Percentiles rank a stretch among this genome's conserved stretches.
These are phyloP conservation scores for Gobius niger DNA, from an alignment of 2,113 vertebrate species.

Conservation along the genomic window DNA sequence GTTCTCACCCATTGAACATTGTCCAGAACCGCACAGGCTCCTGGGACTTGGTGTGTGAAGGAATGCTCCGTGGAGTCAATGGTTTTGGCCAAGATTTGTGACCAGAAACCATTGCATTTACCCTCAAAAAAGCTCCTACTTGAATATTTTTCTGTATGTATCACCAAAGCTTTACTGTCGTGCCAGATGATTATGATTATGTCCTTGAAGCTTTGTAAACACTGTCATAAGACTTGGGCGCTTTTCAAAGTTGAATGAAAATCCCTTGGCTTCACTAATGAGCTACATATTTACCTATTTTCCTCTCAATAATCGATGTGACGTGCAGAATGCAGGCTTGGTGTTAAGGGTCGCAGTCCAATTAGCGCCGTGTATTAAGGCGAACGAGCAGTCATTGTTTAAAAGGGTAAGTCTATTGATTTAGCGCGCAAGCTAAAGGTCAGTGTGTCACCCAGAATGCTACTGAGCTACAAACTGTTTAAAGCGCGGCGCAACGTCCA, in stretches of 20 bases:
- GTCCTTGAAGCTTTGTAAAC: not conserved
- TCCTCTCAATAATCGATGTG: not conserved
- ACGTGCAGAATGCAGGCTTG: not conserved
- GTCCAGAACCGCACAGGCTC: not conserved
- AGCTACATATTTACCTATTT: not conserved
- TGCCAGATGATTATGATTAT: conserved; percentile 19
- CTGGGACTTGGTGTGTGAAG: conserved; percentile 21
- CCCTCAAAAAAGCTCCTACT: conserved; percentile 15
- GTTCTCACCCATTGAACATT: not conserved
- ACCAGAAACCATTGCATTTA: conserved; percentile 11
- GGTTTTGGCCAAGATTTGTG: conserved; percentile 29
- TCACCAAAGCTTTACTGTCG: not conserved
- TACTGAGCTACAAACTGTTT: conserved; percentile 1
- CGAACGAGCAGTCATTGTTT: conserved; percentile 3
- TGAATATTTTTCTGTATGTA: not conserved
- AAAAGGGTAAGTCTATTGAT: conserved; percentile 7
- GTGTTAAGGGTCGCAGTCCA: not conserved
- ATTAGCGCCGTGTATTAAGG: conserved; percentile 5
- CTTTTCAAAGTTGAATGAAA: not conserved
- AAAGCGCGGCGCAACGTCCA: not conserved
- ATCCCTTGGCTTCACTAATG: not conserved
- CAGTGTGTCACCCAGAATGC: not conserved
- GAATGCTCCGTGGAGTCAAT: conserved; percentile 39
- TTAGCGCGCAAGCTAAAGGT: not conserved
- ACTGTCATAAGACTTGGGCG: not conserved